Evolutionary conservation across 2,113 vertebrate genomes (phyloP).

Genomic region (Coptodon bakossiorum): DNA sequence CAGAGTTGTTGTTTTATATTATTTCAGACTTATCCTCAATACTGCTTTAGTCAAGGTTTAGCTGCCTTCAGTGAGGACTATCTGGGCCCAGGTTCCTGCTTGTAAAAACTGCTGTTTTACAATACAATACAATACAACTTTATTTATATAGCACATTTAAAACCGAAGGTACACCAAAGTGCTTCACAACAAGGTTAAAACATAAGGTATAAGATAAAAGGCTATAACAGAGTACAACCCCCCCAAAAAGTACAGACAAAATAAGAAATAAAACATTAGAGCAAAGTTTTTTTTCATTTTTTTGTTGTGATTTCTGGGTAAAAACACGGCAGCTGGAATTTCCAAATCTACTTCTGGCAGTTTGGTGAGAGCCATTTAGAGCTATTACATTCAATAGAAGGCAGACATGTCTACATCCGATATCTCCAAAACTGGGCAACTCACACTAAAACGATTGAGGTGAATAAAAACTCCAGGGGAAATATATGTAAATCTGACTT

Average conservation of each 20-base stretch:
- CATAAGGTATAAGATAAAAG: not conserved
- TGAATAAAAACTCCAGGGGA: not conserved
- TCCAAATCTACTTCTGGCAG: not conserved
- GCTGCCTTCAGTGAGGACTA: not conserved
- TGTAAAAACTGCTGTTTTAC: not conserved
- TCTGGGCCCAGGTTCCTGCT: not conserved
- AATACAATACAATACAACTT: not conserved
- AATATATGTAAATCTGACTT: not conserved
- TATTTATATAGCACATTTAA: not conserved
- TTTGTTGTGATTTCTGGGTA: not conserved
- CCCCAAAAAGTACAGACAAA: not conserved
- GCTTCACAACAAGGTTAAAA: not conserved
- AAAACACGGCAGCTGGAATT: not conserved
- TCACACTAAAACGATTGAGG: fast-evolving
- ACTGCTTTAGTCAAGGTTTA: fast-evolving
- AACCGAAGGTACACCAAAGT: not conserved
- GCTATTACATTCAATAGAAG: not conserved
- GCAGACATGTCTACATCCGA: fast-evolving
- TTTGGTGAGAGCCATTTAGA: not conserved
- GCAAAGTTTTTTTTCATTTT: not conserved
- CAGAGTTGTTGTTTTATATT: not conserved
- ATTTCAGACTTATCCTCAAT: fast-evolving
- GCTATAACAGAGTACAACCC: fast-evolving
- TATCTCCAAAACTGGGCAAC: not conserved
- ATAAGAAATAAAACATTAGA: not conserved